Conservation (phyloP, 1,140 invertebrate species). For the Drosophila tsacasi region DNA sequence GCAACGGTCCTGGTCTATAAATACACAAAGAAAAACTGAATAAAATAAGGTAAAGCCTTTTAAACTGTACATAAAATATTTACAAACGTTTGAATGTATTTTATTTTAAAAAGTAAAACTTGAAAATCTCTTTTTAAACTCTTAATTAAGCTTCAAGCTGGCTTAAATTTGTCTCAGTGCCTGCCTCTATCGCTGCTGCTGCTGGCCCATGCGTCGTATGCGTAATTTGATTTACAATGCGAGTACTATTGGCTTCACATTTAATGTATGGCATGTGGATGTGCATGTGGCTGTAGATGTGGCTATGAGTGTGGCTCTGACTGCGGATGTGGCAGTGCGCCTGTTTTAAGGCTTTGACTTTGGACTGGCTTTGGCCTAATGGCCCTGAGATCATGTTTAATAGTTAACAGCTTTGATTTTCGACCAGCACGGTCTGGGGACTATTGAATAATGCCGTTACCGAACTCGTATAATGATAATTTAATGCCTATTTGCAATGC, state of each 20-base stretch:
- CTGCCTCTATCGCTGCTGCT: conserved; percentile 6
- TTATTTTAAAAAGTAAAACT: background rate
- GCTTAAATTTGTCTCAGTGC: background rate
- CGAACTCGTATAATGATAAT: conserved; percentile 24
- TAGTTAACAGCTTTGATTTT: conserved; percentile 47
- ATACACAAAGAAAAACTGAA: background rate
- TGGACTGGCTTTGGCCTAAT: conserved; percentile 29
- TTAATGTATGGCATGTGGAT: conserved; percentile 23
- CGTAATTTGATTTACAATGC: conserved; percentile 74
- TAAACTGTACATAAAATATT: no score
- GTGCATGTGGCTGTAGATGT: background rate
- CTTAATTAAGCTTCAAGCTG: background rate
- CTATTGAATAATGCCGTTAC: conserved; percentile 34
- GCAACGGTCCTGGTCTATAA: conserved; percentile 17
- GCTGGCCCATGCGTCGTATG: conserved; percentile 52
- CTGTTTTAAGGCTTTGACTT: conserved; percentile 24
- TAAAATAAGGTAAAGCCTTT: background rate
- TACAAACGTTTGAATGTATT: no score
- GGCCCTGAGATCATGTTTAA: conserved; percentile 40
- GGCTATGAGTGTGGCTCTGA: background rate
- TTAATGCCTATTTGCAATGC: conserved; percentile 30
- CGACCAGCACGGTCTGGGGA: conserved; percentile 1
- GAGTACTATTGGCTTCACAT: conserved; percentile 21
- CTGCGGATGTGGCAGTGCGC: conserved; percentile 7
- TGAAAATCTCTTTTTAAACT: background rate